Evolutionary conservation across 2,888 invertebrate genomes (phyloP), one percentile per base, ranked within the genome.

Genomic region (Metalampra italica): DNA sequence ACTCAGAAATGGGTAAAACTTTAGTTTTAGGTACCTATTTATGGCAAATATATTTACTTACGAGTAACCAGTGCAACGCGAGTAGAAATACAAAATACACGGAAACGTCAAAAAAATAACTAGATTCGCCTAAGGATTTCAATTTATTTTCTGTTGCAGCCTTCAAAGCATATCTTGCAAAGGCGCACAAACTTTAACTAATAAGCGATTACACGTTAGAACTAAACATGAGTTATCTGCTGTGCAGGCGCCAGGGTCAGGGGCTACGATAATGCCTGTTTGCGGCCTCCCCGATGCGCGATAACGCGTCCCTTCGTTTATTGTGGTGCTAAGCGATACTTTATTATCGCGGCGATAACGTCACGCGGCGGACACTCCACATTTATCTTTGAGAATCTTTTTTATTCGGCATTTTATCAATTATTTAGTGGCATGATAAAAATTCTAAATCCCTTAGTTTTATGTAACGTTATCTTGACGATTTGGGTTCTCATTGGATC

Each of bases 381-480:
- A 71, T 80, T 80, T 84, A 83, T 85, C 82, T 78, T 60, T 60
- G 54, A 65, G 67, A 64, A 82, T 78, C 76, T 79, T 81, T 78
- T 87, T 86, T 80, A 80, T 82, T 78, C 69, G 70, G 59, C 68
- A 69, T 72, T 83, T 80, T 82, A 84, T 85, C 85, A 81, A 77
- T 84, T 82, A 83, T 84, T 85, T 84, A 86, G 72, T 68, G 74
- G 60, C 60, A 64, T 64, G 78, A 82, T 84, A 29, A 85, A 84
- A 78, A 78, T 66, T 61, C 68, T 68, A 62, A 75, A 73, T 60
- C 51, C 57, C 60, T 54, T 57, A 55, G 54, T 54, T 51, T 60
- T 56, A 53, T 61, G 14, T 36, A n/a, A 36, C n/a, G 7, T 36
- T 36, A n/a, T 36, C 7, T 36, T 2, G 22, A 22, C 2, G 22